A percentile compares a stretch with the other conserved stretches of the same genome.
Conservation (phyloP, 2,113 vertebrate species). For the Forbesichthys agassizii region DNA sequence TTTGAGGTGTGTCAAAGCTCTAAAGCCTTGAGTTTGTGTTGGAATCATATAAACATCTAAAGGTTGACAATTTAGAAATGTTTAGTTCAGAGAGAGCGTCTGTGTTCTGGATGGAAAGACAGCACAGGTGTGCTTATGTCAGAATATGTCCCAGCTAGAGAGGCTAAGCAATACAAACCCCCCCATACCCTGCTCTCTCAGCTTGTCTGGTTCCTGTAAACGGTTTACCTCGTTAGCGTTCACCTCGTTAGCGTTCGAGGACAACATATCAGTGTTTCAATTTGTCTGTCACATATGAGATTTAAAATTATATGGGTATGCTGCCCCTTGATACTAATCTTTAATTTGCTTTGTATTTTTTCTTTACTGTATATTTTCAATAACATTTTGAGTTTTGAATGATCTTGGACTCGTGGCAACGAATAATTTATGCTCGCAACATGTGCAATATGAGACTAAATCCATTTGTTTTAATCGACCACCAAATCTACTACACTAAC, state of each 20-base stretch:
- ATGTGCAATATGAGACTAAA: constrained; percentile 23
- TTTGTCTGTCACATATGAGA: constrained; percentile 42
- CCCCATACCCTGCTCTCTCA: constrained; percentile 42
- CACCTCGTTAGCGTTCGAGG: constrained; percentile 66
- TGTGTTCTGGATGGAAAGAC: constrained; percentile 1
- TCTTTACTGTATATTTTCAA: constrained; percentile 4
- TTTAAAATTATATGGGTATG: constrained; percentile 3
- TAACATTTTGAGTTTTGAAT: constrained; percentile 7
- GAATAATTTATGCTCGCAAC: constrained; percentile 29
- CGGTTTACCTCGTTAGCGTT: constrained; percentile 68
- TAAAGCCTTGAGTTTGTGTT: constrained; percentile 2
- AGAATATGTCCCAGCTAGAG: constrained; percentile 45
- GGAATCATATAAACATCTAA: constrained; percentile 11
- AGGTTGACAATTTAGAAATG: background rate
- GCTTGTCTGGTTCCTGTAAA: constrained; percentile 60
- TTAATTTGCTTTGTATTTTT: constrained; percentile 8
- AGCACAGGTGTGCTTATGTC: constrained; percentile 44
- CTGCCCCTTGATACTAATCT: constrained; percentile 22
- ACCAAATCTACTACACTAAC: constrained; percentile 11
- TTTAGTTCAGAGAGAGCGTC: background rate
- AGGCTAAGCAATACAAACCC: constrained; percentile 73
- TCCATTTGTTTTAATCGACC: constrained; percentile 22
- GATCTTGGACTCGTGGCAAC: constrained; percentile 18
- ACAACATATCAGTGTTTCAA: constrained; percentile 76
- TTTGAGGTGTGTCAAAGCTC: constrained; percentile 35